phyloP scores from a whole-genome alignment of 2,888 invertebrate genomes.

The Copidosoma aretas region DNA sequence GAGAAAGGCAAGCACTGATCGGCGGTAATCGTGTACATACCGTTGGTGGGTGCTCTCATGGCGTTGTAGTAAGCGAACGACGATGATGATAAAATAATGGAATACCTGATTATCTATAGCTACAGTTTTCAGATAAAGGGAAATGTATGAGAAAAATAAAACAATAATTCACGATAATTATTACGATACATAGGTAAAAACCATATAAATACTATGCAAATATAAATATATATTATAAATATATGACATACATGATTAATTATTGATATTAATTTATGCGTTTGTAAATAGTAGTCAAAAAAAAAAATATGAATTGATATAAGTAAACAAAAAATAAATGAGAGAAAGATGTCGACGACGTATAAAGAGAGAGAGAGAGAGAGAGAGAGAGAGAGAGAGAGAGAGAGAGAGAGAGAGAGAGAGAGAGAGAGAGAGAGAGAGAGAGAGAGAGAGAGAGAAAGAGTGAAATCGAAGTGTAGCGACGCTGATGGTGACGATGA shows the following conservation, averaged over 20 bases:
- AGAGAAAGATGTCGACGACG: constrained; percentile 5
- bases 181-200: constrained; percentile 15
- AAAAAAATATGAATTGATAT: too few species aligned
- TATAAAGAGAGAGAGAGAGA: too few species aligned
- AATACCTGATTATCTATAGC: constrained; percentile 48
- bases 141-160: too few species aligned
- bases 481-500: neutral
- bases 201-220: constrained; percentile 52
- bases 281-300: constrained; percentile 62
- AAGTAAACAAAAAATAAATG: neutral
- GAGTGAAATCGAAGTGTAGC: constrained; percentile 25
- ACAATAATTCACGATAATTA: constrained; percentile 38
- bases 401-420: too few species aligned
- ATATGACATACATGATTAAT: constrained; percentile 57
- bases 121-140: constrained; percentile 20
- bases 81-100: constrained; percentile 26
- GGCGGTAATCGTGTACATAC: neutral
- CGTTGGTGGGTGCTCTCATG: too few species aligned
- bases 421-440: too few species aligned
- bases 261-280: constrained; percentile 37
- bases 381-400: too few species aligned
- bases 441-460: constrained; percentile 22
- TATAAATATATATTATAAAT: constrained; percentile 54
- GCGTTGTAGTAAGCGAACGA: constrained; percentile 11
- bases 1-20: constrained; percentile 3